A percentile compares a stretch with the other conserved stretches of the same genome.
Evolutionary conservation across 2,797 vertebrate genomes (phyloP).

Genomic region (Lindbergichthys nudifrons): DNA sequence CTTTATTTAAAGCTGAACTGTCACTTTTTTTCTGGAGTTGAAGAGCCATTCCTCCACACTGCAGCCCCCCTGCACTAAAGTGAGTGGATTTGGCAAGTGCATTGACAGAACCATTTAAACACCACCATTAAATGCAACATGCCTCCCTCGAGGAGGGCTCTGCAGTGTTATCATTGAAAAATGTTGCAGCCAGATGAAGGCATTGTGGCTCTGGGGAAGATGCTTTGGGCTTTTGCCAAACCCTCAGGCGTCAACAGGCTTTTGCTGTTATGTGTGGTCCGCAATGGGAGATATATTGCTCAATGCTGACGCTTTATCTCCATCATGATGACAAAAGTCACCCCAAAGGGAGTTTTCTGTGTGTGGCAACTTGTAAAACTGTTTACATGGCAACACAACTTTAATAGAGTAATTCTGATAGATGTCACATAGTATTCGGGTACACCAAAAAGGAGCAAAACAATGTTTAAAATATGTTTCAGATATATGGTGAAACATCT

Average conservation of each 20-base stretch:
- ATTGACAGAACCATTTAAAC: slow-evolving; percentile 80
- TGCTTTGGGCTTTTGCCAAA: slow-evolving; percentile 79
- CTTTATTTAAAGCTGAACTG: slow-evolving; percentile 36
- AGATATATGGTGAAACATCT: neutral
- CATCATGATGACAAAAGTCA: slow-evolving; percentile 68
- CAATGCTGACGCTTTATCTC: slow-evolving; percentile 71
- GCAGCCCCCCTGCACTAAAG: slow-evolving; percentile 46
- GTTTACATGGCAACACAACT: slow-evolving; percentile 44
- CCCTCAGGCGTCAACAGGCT: slow-evolving; percentile 84
- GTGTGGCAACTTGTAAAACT: slow-evolving; percentile 52
- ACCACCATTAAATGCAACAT: slow-evolving; percentile 75
- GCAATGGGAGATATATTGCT: slow-evolving; percentile 77
- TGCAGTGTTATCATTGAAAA: slow-evolving; percentile 77
- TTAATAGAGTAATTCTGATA: slow-evolving; percentile 14
- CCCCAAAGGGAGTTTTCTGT: slow-evolving; percentile 44
- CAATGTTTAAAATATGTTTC: neutral
- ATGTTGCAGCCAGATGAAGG: slow-evolving; percentile 85
- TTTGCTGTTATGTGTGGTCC: slow-evolving; percentile 81
- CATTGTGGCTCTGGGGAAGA: slow-evolving; percentile 78
- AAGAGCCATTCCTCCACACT: slow-evolving; percentile 46
- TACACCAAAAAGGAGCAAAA: neutral
- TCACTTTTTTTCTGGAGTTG: slow-evolving; percentile 42
- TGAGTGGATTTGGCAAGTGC: slow-evolving; percentile 75
- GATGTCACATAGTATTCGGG: neutral
- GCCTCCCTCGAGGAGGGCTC: slow-evolving; percentile 71